Evolutionary conservation across 2,888 invertebrate species (phyloP), one percentile per base, ranked within the genome.

Genomic region (Drosophila meridiana): DNA sequence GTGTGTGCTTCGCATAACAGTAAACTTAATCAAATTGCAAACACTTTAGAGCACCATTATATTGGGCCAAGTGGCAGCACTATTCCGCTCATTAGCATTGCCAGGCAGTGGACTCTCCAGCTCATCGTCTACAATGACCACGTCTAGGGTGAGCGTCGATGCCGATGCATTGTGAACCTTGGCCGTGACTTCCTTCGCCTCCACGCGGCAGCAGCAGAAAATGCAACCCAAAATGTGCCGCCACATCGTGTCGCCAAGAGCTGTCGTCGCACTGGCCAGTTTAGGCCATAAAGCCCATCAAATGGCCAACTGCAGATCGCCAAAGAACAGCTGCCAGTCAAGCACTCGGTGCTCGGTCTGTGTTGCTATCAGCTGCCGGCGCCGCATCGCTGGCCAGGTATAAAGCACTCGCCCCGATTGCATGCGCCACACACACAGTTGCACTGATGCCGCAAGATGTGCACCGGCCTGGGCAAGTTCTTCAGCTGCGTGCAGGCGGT

Each of bases 401-500:
- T 72, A 74, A 74, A 72, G 53, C 48, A n/a, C 20, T 0, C 6
- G 40, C 1, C 3, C 34, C 1, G 38, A 14, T 6, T 3, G 42
- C 7, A 7, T 11, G 11, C 9, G 38, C 5, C 34, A 34, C 11
- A 56, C 9, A 28, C 56, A 34, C 20, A 57, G 50, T 52, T 59
- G 26, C 2, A 11, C 47, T 9, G 26, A 14, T 5, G 4, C 2
- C 32, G 26, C 38, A 36, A 62, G 63, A 78, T 80, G 83, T 86
- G 88, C 57, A 52, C 50, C 7, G 73, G 55, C 32, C 52, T 83
- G 43, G 59, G 48, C 50, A 71, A 65, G 34, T 67, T 73, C 28
- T 79, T 83, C 14, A 55, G 68, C 57, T 83, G 83, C 64, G 68
- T 73, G 7, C 57, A 66, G 9, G 45, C 59, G 20, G 34, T 30